These are phyloP conservation scores for Muntiacus reevesi DNA, from an alignment of 2,113 vertebrate genomes.

Conservation along the genomic window DNA sequence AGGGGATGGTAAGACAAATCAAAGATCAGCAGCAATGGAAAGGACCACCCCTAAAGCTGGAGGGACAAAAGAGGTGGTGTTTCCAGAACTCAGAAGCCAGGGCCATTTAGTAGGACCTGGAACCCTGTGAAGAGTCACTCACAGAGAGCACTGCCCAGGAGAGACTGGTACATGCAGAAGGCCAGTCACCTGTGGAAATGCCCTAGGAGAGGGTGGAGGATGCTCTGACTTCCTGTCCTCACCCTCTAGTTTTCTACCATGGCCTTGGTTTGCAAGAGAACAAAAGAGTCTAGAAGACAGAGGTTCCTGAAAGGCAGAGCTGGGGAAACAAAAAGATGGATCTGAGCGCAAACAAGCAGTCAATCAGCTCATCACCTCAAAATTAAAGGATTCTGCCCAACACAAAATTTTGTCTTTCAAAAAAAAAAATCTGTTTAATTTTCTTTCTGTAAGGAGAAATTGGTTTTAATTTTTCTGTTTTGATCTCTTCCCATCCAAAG, in stretches of 20 bases:
- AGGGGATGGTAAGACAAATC: not conserved
- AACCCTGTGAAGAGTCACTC: not conserved
- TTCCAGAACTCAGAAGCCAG: not conserved
- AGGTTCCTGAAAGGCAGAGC: not conserved
- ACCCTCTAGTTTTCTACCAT: not conserved
- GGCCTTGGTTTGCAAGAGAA: not conserved
- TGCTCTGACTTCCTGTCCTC: not conserved
- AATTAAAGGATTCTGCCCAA: not conserved
- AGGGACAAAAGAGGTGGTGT: not conserved
- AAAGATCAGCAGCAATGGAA: not conserved
- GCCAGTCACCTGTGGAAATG: not conserved
- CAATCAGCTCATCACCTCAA: not conserved
- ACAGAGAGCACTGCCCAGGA: fast-evolving
- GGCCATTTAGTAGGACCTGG: not conserved
- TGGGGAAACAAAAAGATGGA: not conserved
- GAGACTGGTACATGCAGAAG: no score
- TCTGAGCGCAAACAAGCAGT: not conserved
- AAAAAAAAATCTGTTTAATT: not conserved
- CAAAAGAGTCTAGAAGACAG: not conserved
- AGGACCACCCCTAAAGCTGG: not conserved
- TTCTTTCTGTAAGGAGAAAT: not conserved
- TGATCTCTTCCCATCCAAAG: not conserved
- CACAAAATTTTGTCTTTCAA: not conserved
- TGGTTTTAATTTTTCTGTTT: not conserved
- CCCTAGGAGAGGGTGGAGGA: not conserved